Evolutionary conservation across 2,888 invertebrate genomes (phyloP).

Genomic region (Clivina fossor): DNA sequence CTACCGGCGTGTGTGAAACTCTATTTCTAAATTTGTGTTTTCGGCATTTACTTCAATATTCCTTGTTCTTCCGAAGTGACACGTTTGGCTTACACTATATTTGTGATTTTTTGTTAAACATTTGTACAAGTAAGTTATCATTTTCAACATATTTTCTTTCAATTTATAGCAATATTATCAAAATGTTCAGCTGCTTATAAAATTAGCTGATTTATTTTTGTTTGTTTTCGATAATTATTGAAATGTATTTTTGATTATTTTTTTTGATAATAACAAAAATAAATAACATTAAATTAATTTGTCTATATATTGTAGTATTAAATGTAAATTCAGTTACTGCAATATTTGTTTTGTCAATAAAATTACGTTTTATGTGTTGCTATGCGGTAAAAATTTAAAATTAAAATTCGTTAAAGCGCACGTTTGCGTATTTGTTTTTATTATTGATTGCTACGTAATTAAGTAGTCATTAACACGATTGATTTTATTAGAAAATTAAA

Average conservation of each 20-base stretch:
- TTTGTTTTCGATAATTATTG: neutral
- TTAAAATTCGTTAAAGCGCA: slow-evolving; percentile 7
- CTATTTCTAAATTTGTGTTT: slow-evolving; percentile 33
- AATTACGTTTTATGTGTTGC: slow-evolving; percentile 16
- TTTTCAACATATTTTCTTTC: neutral
- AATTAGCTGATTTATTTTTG: neutral
- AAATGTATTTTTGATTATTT: neutral
- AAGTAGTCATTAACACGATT: slow-evolving; percentile 6
- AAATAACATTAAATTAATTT: neutral
- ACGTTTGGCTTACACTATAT: slow-evolving; percentile 7
- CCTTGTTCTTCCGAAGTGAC: slow-evolving; percentile 24
- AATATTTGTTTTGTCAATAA: slow-evolving; percentile 10
- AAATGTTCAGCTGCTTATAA: neutral
- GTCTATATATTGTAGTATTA: too few relatives aligned
- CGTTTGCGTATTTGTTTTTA: slow-evolving; percentile 2
- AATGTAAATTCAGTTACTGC: neutral
- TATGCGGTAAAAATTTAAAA: slow-evolving; percentile 20
- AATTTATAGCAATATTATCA: neutral
- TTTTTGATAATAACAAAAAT: neutral
- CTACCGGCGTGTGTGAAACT: slow-evolving; percentile 27
- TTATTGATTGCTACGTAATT: neutral
- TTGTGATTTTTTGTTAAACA: slow-evolving; percentile 5
- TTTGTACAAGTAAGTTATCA: slow-evolving; percentile 16
- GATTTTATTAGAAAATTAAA: slow-evolving; percentile 15
- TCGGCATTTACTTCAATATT: slow-evolving; percentile 32